Evolutionary conservation across 2,797 vertebrate genomes (phyloP).

Genomic region (Simalia tracyae): DNA sequence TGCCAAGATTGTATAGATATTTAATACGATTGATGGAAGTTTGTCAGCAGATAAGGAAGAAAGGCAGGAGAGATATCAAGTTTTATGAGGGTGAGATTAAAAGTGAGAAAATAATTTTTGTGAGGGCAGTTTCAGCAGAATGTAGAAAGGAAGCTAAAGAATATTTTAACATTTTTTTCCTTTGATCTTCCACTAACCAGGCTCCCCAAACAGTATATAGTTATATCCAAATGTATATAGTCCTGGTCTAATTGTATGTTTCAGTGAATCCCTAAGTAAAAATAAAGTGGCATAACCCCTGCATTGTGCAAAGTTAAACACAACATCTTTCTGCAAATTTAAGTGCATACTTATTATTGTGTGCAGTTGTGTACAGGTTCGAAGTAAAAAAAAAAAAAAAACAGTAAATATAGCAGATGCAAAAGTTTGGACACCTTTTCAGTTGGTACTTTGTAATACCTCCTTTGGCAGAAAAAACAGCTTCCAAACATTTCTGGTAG

Average conservation of each 20-base stretch:
- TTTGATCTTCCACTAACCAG: neutral
- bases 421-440: neutral
- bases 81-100: neutral
- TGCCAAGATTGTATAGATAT: neutral
- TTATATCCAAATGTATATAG: neutral
- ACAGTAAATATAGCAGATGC: neutral
- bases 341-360: neutral
- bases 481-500: neutral
- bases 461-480: neutral
- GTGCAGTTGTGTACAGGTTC: neutral
- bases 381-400: neutral
- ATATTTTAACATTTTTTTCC: neutral
- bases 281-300: neutral
- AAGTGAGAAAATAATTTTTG: neutral
- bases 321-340: neutral
- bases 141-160: neutral
- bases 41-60: neutral
- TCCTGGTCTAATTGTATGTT: neutral
- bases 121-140: neutral
- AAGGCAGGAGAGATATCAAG: neutral
- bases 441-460: neutral
- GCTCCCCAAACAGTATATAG: neutral
- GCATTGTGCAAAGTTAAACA: neutral
- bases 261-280: neutral
- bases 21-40: neutral